Evolutionary conservation across 2,797 vertebrate genomes (phyloP).

Genomic region (Vireo griseus): DNA sequence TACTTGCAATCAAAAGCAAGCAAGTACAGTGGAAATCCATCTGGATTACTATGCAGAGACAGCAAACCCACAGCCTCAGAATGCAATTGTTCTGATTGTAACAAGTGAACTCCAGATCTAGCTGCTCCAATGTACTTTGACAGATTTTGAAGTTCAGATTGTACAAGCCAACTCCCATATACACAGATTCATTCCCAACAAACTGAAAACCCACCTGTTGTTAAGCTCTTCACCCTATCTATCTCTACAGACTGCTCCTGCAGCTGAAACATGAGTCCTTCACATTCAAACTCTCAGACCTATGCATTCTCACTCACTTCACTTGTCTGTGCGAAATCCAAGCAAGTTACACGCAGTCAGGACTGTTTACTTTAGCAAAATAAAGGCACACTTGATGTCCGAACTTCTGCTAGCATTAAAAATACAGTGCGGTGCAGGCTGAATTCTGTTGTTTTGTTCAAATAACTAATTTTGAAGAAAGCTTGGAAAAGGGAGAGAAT

Average conservation of each 20-base stretch:
- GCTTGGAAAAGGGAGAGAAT: background rate
- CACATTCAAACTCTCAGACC: background rate
- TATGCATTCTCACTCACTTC: accelerated
- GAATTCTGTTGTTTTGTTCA: background rate
- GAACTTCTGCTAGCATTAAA: background rate
- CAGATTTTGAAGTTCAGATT: background rate
- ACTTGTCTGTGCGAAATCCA: background rate
- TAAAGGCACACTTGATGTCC: background rate
- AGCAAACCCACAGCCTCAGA: background rate
- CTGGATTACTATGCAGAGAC: background rate
- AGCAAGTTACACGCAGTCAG: background rate
- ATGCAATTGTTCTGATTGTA: background rate
- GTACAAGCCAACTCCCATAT: background rate
- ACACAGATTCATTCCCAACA: background rate
- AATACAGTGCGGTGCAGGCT: accelerated
- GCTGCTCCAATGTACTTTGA: background rate
- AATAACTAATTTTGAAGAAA: background rate
- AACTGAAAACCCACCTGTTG: background rate
- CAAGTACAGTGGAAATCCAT: background rate
- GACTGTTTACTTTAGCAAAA: background rate
- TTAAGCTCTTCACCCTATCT: background rate
- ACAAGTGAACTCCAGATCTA: background rate
- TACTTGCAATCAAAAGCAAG: background rate
- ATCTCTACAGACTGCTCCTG: background rate
- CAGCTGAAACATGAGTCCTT: background rate